Conservation (phyloP, 2,888 invertebrate genomes). For the Hydrotaea cyrtoneurina region DNA sequence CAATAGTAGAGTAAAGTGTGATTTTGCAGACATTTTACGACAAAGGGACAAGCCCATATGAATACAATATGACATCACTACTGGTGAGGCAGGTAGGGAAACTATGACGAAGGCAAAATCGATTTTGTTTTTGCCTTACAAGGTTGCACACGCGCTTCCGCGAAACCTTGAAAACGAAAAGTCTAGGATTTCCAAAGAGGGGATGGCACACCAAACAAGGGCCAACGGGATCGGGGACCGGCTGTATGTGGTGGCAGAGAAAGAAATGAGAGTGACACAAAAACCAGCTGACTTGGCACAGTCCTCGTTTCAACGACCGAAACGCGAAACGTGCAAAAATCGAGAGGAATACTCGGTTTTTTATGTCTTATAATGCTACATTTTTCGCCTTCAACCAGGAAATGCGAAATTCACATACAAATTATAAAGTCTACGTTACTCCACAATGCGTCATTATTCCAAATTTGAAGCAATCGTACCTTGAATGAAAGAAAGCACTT, state of each 20-base stretch:
- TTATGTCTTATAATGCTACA: background rate
- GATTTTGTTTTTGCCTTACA: constrained; percentile 40
- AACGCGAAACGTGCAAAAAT: background rate
- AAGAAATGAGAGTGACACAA: constrained; percentile 37
- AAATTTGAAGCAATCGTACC: background rate
- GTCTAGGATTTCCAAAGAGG: background rate
- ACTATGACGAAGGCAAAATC: constrained; percentile 44
- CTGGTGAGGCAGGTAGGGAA: constrained; percentile 38
- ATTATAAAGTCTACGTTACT: background rate
- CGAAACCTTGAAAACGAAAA: constrained; percentile 48
- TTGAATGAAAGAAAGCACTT: constrained; percentile 13
- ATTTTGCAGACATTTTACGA: background rate
- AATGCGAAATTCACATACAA: too few species aligned
- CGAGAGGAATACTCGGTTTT: background rate
- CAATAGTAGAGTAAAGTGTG: too few species aligned
- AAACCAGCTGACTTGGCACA: constrained; percentile 43
- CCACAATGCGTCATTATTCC: background rate
- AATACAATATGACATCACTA: constrained; percentile 60
- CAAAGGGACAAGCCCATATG: background rate
- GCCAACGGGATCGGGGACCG: background rate
- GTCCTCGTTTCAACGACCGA: background rate
- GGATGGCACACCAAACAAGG: constrained; percentile 16
- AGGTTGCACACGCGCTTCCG: constrained; percentile 55
- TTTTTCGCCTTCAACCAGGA: background rate
- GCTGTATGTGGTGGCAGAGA: background rate